Conservation (phyloP, 2,113 vertebrate genomes). For the Paracanthobrama guichenoti region DNA sequence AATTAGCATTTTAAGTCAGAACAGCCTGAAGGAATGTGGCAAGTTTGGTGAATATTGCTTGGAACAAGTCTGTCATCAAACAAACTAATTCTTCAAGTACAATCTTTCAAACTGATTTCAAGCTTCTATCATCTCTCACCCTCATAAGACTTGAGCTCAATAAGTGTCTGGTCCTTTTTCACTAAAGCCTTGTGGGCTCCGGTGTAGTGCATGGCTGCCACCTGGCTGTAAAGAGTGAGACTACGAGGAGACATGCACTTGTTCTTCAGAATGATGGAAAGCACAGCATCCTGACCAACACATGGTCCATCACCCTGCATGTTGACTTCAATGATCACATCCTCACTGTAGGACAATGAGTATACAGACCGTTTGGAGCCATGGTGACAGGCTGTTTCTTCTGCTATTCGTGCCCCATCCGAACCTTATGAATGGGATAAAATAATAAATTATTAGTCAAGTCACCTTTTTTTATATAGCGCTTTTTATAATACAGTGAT, state of each 20-base stretch:
- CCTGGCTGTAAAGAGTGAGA: slow-evolving; percentile 73
- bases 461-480: no score
- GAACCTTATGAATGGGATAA: slow-evolving; percentile 58
- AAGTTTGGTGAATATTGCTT: not conserved
- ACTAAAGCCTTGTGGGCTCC: slow-evolving; percentile 78
- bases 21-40: not conserved
- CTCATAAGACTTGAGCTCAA: slow-evolving; percentile 69
- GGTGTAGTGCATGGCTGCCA: slow-evolving; percentile 83
- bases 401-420: slow-evolving; percentile 80
- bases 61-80: not conserved
- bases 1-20: not conserved
- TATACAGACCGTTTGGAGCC: slow-evolving; percentile 80
- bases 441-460: not conserved
- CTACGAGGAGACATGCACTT: slow-evolving; percentile 66
- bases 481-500: no score
- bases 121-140: slow-evolving; percentile 63
- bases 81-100: not conserved
- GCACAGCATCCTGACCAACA: slow-evolving; percentile 75
- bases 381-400: slow-evolving; percentile 80
- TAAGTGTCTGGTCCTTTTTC: slow-evolving; percentile 66
- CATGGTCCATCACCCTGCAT: slow-evolving; percentile 76
- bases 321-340: slow-evolving; percentile 72
- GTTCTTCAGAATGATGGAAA: slow-evolving; percentile 76
- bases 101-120: not conserved
- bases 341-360: slow-evolving; percentile 59